Conservation (phyloP, 2,797 vertebrate species). For the Threskiornis aethiopicus region DNA sequence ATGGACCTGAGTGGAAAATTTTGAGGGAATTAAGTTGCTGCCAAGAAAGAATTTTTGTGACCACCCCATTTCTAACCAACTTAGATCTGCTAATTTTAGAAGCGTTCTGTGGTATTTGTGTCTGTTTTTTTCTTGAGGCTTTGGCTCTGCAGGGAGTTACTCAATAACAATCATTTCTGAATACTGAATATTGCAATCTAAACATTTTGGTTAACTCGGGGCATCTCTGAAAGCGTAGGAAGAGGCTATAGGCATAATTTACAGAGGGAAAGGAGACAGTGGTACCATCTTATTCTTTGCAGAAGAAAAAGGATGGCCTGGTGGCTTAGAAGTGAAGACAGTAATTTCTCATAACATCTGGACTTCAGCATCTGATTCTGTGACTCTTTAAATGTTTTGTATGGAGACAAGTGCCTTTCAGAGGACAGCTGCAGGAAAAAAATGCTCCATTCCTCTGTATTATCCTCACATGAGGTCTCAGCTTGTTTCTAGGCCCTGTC, state of each 20-base stretch:
- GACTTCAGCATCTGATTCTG: neutral
- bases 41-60: neutral
- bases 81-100: constrained; percentile 11
- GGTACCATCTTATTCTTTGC: neutral
- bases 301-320: neutral
- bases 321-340: neutral
- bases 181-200: neutral
- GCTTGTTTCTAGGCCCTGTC: neutral
- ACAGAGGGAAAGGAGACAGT: neutral
- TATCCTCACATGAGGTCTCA: neutral
- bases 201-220: constrained; percentile 5
- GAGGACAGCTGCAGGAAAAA: neutral
- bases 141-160: constrained; percentile 17
- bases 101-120: neutral
- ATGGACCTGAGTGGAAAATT: neutral
- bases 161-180: constrained; percentile 5
- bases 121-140: constrained; percentile 32
- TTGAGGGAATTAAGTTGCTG: neutral
- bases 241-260: neutral
- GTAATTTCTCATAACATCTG: neutral
- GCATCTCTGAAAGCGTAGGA: neutral
- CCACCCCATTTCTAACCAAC: neutral
- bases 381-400: neutral
- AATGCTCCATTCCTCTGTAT: neutral
- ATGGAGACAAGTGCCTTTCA: neutral